Conservation (phyloP, 1,140 invertebrate species). For the Calephelis virginiensis region DNA sequence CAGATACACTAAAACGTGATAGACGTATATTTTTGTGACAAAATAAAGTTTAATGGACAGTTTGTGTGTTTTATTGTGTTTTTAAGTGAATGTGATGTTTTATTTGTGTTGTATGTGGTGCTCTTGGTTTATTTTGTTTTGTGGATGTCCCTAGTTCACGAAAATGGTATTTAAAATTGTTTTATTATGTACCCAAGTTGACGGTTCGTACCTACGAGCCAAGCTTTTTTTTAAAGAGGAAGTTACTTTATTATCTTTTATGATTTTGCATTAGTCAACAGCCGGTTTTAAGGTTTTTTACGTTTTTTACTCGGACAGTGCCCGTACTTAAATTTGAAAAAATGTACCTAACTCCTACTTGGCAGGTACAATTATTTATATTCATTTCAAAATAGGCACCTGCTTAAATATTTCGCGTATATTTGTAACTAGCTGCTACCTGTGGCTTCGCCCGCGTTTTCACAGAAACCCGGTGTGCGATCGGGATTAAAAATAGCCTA, state of each 20-base stretch:
- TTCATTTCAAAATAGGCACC: too few species aligned
- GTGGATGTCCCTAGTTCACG: neutral
- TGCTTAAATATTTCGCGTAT: too few species aligned
- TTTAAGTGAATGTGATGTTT: neutral
- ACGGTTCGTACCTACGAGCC: neutral
- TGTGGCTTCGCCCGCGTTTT: too few species aligned
- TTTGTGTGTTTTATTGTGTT: neutral
- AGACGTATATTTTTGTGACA: neutral
- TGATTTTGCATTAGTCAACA: slow-evolving; percentile 8
- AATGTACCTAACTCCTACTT: too few species aligned
- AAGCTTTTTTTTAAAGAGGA: neutral
- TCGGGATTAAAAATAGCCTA: too few species aligned
- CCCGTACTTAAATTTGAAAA: too few species aligned
- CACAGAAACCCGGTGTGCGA: too few species aligned
- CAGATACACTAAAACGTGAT: neutral
- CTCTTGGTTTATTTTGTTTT: neutral
- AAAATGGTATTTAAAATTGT: neutral
- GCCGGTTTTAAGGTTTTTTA: neutral
- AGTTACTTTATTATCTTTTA: neutral
- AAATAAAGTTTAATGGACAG: neutral
- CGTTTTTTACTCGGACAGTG: too few species aligned
- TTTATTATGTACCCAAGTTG: neutral
- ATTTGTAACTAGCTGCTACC: too few species aligned
- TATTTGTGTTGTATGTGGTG: slow-evolving; percentile 2
- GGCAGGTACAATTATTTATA: too few species aligned